Percentiles rank a stretch among this genome's conserved stretches.
Conservation (phyloP, 2,888 invertebrate species). For the Timema podura region DNA sequence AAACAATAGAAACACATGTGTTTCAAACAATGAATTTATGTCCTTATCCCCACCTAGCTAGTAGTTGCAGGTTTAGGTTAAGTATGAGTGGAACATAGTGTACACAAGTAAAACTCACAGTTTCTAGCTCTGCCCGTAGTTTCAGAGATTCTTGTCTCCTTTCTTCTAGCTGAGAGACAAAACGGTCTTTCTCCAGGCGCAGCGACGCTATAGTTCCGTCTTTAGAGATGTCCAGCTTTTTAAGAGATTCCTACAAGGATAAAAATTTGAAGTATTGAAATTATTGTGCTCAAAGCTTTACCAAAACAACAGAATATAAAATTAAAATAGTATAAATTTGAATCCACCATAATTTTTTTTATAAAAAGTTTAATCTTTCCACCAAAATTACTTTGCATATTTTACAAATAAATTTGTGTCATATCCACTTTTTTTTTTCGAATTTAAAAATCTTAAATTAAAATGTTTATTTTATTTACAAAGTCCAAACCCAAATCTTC, state of each 20-base stretch:
- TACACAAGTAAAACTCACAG: slow-evolving; percentile 24
- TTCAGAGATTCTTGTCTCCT: slow-evolving; percentile 25
- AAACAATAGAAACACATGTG: too few species aligned
- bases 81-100: too few species aligned
- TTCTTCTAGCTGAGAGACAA: slow-evolving; percentile 26
- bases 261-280: neutral
- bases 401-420: too few species aligned
- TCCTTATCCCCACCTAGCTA: too few species aligned
- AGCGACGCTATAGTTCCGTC: slow-evolving; percentile 29
- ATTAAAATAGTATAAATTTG: neutral
- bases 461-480: too few species aligned
- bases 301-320: neutral
- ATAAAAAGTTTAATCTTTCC: neutral
- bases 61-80: too few species aligned
- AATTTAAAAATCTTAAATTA: too few species aligned
- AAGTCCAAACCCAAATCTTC: too few species aligned
- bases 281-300: neutral
- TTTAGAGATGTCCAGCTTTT: slow-evolving; percentile 29
- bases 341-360: neutral
- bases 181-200: slow-evolving; percentile 28
- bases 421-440: too few species aligned
- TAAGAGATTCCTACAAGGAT: slow-evolving; percentile 27
- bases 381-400: too few species aligned
- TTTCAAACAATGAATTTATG: too few species aligned
- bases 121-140: slow-evolving; percentile 23